Conservation (phyloP, 2,797 vertebrate genomes). For the Peromyscus attwateri region DNA sequence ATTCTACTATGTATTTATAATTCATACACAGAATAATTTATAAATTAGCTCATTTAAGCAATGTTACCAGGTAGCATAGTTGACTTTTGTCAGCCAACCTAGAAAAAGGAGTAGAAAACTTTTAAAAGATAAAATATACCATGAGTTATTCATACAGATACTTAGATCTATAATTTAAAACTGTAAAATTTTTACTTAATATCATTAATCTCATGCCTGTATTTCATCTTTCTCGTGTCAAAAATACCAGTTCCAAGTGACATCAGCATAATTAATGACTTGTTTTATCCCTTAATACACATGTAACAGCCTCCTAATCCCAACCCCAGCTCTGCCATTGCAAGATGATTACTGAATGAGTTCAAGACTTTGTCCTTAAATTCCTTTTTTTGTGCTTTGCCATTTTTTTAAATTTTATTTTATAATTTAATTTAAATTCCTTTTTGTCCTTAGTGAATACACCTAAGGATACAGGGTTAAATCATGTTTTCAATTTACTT, state of each 20-base stretch:
- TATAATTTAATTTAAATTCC: too few species aligned
- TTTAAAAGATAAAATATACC: constrained; percentile 45
- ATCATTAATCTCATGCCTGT: constrained; percentile 29
- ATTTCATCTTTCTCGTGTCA: constrained; percentile 23
- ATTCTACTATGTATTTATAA: constrained; percentile 46
- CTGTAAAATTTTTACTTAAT: constrained; percentile 52
- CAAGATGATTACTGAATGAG: not conserved
- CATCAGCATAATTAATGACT: not conserved
- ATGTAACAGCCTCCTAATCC: not conserved
- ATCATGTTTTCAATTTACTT: not conserved
- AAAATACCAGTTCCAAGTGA: not conserved
- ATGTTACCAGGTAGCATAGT: not conserved
- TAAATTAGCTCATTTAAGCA: constrained; percentile 13
- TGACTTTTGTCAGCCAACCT: constrained; percentile 40
- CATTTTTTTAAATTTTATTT: too few species aligned
- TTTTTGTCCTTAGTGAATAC: not conserved
- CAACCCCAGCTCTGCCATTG: not conserved
- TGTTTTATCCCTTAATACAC: not conserved
- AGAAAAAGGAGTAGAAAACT: not conserved
- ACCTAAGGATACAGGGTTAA: not conserved
- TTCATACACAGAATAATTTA: constrained; percentile 26
- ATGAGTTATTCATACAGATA: constrained; percentile 41
- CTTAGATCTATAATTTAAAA: constrained; percentile 62
- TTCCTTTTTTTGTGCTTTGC: not conserved
- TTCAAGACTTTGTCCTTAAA: not conserved